phyloP scores from a whole-genome alignment of 2,113 vertebrate species.

The Girardinichthys multiradiatus region DNA sequence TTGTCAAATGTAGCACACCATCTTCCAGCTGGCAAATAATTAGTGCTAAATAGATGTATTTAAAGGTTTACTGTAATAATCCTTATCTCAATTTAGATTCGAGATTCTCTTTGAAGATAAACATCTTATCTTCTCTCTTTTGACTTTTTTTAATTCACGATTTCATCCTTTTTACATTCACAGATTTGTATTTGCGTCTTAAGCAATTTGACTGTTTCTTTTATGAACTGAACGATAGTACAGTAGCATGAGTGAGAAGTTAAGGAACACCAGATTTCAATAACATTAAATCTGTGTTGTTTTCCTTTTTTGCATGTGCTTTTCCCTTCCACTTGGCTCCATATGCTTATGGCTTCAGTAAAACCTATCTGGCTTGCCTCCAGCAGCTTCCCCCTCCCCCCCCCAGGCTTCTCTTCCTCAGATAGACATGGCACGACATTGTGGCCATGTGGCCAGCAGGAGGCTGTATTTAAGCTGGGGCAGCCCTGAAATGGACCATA shows the following conservation, averaged over 20 bases:
- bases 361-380: slow-evolving; percentile 60
- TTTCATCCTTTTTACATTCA: slow-evolving; percentile 11
- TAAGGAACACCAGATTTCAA: slow-evolving; percentile 35
- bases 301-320: slow-evolving; percentile 24
- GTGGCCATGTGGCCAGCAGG: slow-evolving; percentile 75
- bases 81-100: slow-evolving; percentile 29
- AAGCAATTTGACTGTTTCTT: slow-evolving; percentile 19
- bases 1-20: slow-evolving; percentile 23
- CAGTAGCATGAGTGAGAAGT: slow-evolving; percentile 20
- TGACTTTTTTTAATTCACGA: background rate
- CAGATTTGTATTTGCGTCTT: slow-evolving; percentile 18
- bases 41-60: slow-evolving; percentile 34
- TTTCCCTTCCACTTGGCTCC: slow-evolving; percentile 55
- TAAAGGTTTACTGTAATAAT: slow-evolving; percentile 29
- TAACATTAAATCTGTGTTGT: slow-evolving; percentile 40
- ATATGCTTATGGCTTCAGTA: slow-evolving; percentile 66
- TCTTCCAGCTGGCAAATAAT: slow-evolving; percentile 41
- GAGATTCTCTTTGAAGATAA: slow-evolving; percentile 38
- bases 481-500: slow-evolving; percentile 74
- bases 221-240: slow-evolving; percentile 3
- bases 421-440: slow-evolving; percentile 73
- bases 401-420: slow-evolving; percentile 21
- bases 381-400: slow-evolving; percentile 12
- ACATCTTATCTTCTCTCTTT: slow-evolving; percentile 24
- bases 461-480: slow-evolving; percentile 74